A percentile compares a stretch with the other conserved stretches of the same genome.
phyloP scores from a whole-genome alignment of 2,888 invertebrate genomes.

The Aquatica leii region DNA sequence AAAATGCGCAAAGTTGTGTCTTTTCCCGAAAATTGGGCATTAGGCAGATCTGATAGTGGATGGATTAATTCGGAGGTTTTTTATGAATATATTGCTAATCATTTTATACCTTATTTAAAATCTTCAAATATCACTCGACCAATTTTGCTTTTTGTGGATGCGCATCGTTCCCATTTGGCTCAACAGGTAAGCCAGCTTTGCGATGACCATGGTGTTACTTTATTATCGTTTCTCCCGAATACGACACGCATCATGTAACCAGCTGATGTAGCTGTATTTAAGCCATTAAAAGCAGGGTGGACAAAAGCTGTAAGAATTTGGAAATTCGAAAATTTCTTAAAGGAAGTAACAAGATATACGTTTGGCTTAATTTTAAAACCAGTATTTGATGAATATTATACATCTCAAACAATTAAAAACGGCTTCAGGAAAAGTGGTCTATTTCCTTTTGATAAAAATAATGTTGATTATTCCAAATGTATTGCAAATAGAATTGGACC shows the following conservation, averaged over 20 bases:
- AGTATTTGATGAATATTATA: slow-evolving; percentile 11
- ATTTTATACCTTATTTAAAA: not conserved
- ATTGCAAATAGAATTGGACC: slow-evolving; percentile 14
- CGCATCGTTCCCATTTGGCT: not conserved
- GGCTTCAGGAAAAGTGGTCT: slow-evolving; percentile 42
- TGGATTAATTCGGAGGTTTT: too few relatives aligned
- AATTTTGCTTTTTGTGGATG: not conserved
- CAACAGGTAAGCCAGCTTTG: slow-evolving; percentile 46
- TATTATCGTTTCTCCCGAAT: slow-evolving; percentile 24
- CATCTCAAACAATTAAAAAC: slow-evolving; percentile 30
- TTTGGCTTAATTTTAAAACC: not conserved
- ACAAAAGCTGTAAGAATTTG: not conserved
- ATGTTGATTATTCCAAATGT: slow-evolving; percentile 42
- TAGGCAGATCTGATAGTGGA: not conserved
- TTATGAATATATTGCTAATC: not conserved
- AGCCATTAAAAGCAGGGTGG: not conserved
- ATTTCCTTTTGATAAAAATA: slow-evolving; percentile 41
- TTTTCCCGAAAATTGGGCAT: not conserved
- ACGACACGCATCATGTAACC: not conserved
- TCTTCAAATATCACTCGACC: not conserved
- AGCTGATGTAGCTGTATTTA: not conserved
- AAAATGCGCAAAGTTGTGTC: slow-evolving; percentile 12
- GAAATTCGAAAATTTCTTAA: not conserved
- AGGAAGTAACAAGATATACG: not conserved
- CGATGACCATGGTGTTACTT: slow-evolving; percentile 29